Evolutionary conservation across 2,797 vertebrate species (phyloP).

Genomic region (Picus viridis): DNA sequence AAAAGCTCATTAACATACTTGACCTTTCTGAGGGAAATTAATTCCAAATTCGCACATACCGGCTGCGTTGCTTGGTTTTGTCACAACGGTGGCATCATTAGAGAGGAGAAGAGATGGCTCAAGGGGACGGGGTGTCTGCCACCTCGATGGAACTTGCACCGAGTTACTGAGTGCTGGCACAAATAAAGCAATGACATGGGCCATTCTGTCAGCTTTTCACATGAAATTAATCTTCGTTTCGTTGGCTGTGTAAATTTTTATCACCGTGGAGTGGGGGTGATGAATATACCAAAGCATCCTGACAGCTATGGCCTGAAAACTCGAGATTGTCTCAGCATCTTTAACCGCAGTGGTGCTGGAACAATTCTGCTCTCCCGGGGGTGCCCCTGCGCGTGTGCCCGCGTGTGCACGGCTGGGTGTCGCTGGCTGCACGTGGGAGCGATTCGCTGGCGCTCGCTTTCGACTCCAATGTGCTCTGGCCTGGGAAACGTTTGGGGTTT

Average conservation of each 20-base stretch:
- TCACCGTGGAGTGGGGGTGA: constrained; percentile 65
- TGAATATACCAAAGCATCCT: constrained; percentile 74
- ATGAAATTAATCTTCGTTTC: constrained; percentile 88
- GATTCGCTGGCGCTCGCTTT: constrained; percentile 30
- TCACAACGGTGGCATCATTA: constrained; percentile 81
- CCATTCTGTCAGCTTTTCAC: constrained; percentile 92
- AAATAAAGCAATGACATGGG: constrained; percentile 77
- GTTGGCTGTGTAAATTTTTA: constrained; percentile 78
- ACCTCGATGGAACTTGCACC: constrained; percentile 78
- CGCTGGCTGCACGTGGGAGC: background rate
- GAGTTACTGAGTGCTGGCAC: constrained; percentile 78
- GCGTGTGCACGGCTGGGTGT: background rate
- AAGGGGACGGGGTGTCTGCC: constrained; percentile 80
- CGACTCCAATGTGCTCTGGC: background rate
- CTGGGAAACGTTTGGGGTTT: constrained; percentile 55
- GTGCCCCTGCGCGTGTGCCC: background rate
- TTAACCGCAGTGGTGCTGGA: constrained; percentile 43
- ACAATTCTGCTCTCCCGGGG: background rate
- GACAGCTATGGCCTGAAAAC: constrained; percentile 73
- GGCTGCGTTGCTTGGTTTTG: constrained; percentile 78
- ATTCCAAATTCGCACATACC: constrained; percentile 82
- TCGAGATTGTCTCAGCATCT: constrained; percentile 59
- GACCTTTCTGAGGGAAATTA: constrained; percentile 82
- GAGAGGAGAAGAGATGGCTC: constrained; percentile 77
- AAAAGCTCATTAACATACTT: constrained; percentile 78